Conservation (phyloP, 2,888 invertebrate species). For the Asteroscopus sphinx region DNA sequence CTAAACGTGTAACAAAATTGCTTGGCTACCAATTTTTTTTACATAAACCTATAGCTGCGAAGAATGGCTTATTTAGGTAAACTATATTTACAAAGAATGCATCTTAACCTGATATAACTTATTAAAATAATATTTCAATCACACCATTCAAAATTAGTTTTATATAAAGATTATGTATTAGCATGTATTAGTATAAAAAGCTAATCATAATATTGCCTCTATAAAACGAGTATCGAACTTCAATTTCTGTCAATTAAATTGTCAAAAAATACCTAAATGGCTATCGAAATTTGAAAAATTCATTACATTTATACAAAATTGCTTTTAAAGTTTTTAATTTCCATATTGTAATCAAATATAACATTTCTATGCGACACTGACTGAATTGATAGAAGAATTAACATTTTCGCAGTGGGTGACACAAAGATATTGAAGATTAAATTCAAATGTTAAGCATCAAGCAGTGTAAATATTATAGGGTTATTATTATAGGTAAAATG, state of each 20-base stretch:
- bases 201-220: slow-evolving; percentile 18
- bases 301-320: too few species aligned
- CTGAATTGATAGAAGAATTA: slow-evolving; percentile 26
- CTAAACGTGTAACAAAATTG: neutral
- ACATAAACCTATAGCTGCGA: neutral
- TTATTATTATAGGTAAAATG: too few species aligned
- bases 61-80: neutral
- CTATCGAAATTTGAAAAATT: slow-evolving; percentile 18
- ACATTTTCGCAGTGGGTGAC: slow-evolving; percentile 51
- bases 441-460: too few species aligned
- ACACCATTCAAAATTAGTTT: neutral
- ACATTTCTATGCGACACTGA: slow-evolving; percentile 29
- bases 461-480: too few species aligned
- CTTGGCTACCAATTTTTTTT: neutral
- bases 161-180: neutral
- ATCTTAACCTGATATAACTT: neutral
- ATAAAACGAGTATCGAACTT: slow-evolving; percentile 10
- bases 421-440: slow-evolving; percentile 16
- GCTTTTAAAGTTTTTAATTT: slow-evolving; percentile 37
- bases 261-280: slow-evolving; percentile 23
- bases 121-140: slow-evolving; percentile 3
- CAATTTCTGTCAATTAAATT: slow-evolving; percentile 19
- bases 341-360: slow-evolving; percentile 49
- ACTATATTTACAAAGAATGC: neutral
- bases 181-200: slow-evolving; percentile 3